These are phyloP conservation scores for Oreotragus oreotragus DNA, from an alignment of 2,113 vertebrate species.

Conservation along the genomic window DNA sequence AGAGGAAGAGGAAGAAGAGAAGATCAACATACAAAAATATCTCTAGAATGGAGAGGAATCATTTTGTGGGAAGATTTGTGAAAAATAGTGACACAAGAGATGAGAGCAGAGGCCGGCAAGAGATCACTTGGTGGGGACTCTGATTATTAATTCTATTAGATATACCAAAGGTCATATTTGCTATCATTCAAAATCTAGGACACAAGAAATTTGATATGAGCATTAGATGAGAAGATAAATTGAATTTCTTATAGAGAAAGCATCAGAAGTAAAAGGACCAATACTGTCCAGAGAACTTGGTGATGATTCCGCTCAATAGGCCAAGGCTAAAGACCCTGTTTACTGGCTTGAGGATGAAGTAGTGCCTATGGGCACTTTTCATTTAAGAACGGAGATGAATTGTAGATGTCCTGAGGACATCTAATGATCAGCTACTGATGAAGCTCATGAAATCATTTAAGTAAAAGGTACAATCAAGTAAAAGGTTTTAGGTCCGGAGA, in stretches of 20 bases:
- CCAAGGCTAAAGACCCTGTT: not conserved
- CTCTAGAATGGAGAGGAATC: not conserved
- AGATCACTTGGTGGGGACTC: not conserved
- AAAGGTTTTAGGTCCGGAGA: constrained; percentile 44
- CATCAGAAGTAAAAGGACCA: constrained; percentile 27
- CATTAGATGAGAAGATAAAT: constrained; percentile 59
- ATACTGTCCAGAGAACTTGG: constrained; percentile 4
- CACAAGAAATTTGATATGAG: constrained; percentile 49
- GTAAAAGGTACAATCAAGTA: constrained; percentile 45
- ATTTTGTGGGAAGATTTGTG: not conserved
- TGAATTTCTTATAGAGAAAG: constrained; percentile 33
- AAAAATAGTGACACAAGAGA: not conserved
- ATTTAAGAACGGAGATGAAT: constrained; percentile 48
- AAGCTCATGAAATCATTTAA: constrained; percentile 52
- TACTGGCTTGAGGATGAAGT: constrained; percentile 28
- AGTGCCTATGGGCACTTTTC: constrained; percentile 27
- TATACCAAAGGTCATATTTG: constrained; percentile 16
- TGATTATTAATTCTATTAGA: constrained; percentile 38
- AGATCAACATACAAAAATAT: not conserved
- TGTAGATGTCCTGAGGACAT: constrained; percentile 36
- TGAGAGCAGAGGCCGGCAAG: not conserved
- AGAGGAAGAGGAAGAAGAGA: not conserved
- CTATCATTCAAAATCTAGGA: constrained; percentile 58
- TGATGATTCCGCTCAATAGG: not conserved
- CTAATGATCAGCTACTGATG: constrained; percentile 48